These are phyloP conservation scores for Gryllus bimaculatus DNA, from an alignment of 1,140 invertebrate species.

Conservation along the genomic window DNA sequence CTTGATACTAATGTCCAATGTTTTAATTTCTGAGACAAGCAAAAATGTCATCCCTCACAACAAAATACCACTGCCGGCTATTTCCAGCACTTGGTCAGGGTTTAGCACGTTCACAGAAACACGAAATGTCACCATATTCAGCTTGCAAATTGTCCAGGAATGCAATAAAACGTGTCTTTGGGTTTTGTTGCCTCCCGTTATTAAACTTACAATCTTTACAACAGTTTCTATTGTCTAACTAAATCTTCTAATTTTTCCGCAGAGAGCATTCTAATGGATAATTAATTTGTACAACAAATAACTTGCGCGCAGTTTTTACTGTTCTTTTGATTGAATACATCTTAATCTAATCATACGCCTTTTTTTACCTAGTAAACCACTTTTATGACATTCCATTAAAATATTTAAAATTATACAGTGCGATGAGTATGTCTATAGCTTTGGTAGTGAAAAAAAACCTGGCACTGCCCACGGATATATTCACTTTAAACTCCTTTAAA, in stretches of 20 bases:
- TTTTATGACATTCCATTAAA: no score
- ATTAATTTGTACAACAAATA: neutral
- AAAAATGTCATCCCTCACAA: neutral
- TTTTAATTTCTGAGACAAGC: neutral
- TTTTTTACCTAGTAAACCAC: no score
- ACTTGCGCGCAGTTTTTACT: no score
- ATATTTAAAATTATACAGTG: no score
- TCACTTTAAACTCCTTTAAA: no score
- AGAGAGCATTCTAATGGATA: neutral
- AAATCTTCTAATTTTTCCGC: neutral
- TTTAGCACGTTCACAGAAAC: neutral
- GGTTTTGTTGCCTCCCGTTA: neutral
- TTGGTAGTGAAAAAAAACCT: no score
- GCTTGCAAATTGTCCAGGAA: neutral
- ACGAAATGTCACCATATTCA: neutral
- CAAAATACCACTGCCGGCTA: neutral
- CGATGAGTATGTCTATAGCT: no score
- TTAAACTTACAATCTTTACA: constrained; percentile 1
- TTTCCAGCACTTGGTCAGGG: neutral
- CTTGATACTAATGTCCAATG: neutral
- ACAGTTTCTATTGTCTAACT: neutral
- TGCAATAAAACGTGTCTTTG: neutral
- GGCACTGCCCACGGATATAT: no score
- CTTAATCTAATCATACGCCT: no score
- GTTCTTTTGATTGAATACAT: no score